These are phyloP conservation scores for Heliconius ismenius DNA, from an alignment of 2,888 invertebrate genomes.

Conservation along the genomic window DNA sequence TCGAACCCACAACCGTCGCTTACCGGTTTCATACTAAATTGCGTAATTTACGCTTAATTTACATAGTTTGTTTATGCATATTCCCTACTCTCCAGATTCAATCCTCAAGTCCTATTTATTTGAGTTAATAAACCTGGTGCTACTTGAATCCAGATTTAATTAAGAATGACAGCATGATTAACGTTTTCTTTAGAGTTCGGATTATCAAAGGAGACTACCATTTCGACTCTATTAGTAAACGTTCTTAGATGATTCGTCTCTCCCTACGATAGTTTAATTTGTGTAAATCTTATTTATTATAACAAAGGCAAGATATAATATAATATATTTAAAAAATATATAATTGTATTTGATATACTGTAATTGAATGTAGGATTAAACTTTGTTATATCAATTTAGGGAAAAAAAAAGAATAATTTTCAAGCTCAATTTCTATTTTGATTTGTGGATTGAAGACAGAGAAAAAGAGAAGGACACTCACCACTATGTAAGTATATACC, in stretches of 20 bases:
- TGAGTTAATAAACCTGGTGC: neutral
- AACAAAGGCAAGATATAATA: too few relatives aligned
- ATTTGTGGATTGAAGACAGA: too few relatives aligned
- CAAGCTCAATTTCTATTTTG: too few relatives aligned
- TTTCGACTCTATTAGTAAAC: slow-evolving; percentile 14
- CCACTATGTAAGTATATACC: too few relatives aligned
- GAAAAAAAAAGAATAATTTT: too few relatives aligned
- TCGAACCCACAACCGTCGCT: too few relatives aligned
- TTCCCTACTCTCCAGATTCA: neutral
- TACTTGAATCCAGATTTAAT: slow-evolving; percentile 36
- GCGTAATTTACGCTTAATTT: neutral
- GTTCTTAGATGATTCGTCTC: neutral
- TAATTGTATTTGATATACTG: too few relatives aligned
- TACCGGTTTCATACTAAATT: neutral
- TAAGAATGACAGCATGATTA: slow-evolving; percentile 39
- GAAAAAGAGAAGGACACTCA: too few relatives aligned
- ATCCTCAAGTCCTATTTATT: slow-evolving; percentile 7
- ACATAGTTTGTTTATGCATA: neutral
- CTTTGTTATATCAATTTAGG: too few relatives aligned
- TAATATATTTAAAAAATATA: too few relatives aligned
- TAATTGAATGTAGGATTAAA: too few relatives aligned
- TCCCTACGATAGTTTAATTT: neutral
- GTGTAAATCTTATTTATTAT: neutral
- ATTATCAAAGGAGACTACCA: slow-evolving; percentile 26
- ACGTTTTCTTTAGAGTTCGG: slow-evolving; percentile 38